Conservation (phyloP, 2,797 vertebrate genomes). For the Ctenosaura bakeri region DNA sequence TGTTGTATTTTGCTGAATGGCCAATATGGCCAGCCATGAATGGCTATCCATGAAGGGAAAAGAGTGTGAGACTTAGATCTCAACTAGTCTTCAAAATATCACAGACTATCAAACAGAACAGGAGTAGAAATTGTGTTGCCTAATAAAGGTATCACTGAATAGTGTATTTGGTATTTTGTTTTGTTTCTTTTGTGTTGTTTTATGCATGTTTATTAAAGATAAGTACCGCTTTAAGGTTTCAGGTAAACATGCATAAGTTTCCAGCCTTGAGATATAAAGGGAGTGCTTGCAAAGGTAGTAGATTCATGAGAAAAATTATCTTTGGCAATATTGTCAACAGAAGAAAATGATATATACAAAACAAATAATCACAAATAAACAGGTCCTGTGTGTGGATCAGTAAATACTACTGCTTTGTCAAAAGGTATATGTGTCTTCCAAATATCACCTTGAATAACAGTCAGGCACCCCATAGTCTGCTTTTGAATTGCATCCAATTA, state of each 20-base stretch:
- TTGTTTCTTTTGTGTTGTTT: no score
- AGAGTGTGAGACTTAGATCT: no score
- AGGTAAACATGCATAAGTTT: background rate
- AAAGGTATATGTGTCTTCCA: background rate
- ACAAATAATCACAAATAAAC: background rate
- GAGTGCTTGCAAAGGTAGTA: no score
- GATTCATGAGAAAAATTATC: background rate
- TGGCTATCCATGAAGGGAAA: no score
- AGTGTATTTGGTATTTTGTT: no score
- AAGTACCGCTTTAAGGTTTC: background rate
- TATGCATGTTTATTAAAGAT: background rate
- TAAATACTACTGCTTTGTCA: background rate
- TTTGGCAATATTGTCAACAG: background rate
- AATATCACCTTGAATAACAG: background rate
- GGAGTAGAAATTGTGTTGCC: no score
- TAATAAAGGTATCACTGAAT: no score
- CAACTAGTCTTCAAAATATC: no score
- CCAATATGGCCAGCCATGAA: no score
- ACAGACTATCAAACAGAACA: no score
- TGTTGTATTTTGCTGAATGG: no score
- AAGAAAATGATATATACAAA: background rate
- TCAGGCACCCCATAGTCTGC: background rate
- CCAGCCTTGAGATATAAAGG: background rate
- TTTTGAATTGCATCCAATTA: conserved; percentile 16
- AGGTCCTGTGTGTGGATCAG: background rate